Evolutionary conservation across 53 echinoderm and acorn worm species (phyloP).

Genomic region (Holothuria leucospilota): DNA sequence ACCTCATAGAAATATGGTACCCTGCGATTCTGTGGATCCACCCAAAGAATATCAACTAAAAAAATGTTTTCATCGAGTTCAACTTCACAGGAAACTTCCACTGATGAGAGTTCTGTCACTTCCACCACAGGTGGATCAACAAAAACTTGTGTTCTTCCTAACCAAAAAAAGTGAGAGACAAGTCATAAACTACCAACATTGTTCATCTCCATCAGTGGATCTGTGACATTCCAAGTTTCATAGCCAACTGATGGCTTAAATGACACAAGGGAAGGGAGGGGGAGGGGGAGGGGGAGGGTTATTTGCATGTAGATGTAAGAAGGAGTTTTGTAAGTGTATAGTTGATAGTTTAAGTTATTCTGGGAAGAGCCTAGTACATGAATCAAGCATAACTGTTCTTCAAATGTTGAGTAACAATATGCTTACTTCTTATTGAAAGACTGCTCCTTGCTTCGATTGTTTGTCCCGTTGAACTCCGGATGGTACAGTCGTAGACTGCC

Average conservation of each 20-base stretch:
- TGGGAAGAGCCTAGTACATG: too few species aligned
- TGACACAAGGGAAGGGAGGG: too few species aligned
- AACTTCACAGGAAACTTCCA: slow-evolving; percentile 7
- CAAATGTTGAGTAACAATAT: too few species aligned
- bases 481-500: slow-evolving; percentile 9
- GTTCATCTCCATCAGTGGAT: too few species aligned
- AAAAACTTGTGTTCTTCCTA: slow-evolving; percentile 2
- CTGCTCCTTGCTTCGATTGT: background rate
- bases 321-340: too few species aligned
- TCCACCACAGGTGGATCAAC: slow-evolving; percentile 3
- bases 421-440: slow-evolving; percentile 14
- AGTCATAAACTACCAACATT: background rate
- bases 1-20: slow-evolving; percentile 23
- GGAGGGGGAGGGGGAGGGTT: too few species aligned
- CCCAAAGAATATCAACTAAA: slow-evolving; percentile 23
- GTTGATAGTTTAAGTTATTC: too few species aligned
- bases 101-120: background rate
- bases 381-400: too few species aligned
- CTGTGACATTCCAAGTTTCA: too few species aligned
- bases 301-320: too few species aligned
- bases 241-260: too few species aligned
- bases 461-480: background rate
- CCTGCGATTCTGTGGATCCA: background rate
- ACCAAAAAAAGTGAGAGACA: background rate
- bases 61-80: slow-evolving; percentile 19